Base-by-base conservation (phyloP, 2,888 invertebrate genomes). In the Chrysodeixis includens region DNA sequence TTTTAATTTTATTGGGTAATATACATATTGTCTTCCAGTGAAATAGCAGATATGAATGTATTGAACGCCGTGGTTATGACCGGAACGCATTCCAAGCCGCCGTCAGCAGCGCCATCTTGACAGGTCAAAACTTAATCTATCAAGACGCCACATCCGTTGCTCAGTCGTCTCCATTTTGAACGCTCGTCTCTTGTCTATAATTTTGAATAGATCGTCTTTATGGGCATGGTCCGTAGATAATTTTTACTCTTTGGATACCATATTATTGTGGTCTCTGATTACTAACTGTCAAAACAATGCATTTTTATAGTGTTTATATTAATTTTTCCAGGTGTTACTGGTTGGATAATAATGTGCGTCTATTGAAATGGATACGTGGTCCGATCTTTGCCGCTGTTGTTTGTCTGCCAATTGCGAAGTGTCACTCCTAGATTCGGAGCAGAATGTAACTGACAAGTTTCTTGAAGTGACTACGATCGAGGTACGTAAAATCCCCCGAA, bases 151-250 rank as follows among this genome's bases (percentile, higher is more conserved):
- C 54, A 65, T 79, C 82, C 79, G 78, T 77, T 72, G 66, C 64
- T 35, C 66, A 69, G 69, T 79, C 76, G 83, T 86, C 90, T 91
- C 94, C 93, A 94, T 94, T 92, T 93, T 93, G 87, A 82, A 84
- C 84, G 83, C 85, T 86, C 85, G 86, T 91, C 89, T 91, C 90
- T 93, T 94, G 94, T 95, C 94, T 95, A 94, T 94, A 91, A 91
- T 92, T 93, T 90, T 65, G 88, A 90, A 92, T 94, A 93, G 93
- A 91, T 92, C 88, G 90, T 89, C 90, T 93, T 93, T 94, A 93
- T 94, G 94, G 91, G 87, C 90, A 92, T 88, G 93, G 92, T 92
- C 95, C 94, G 95, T 95, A 95, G 95, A 95, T 95, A 93, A 94
- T 93, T 92, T 91, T 91, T 93, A 90, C 93, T 95, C 94, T 95